Conservation (phyloP, 2,113 vertebrate species). For the Microcebus griseorufus region DNA sequence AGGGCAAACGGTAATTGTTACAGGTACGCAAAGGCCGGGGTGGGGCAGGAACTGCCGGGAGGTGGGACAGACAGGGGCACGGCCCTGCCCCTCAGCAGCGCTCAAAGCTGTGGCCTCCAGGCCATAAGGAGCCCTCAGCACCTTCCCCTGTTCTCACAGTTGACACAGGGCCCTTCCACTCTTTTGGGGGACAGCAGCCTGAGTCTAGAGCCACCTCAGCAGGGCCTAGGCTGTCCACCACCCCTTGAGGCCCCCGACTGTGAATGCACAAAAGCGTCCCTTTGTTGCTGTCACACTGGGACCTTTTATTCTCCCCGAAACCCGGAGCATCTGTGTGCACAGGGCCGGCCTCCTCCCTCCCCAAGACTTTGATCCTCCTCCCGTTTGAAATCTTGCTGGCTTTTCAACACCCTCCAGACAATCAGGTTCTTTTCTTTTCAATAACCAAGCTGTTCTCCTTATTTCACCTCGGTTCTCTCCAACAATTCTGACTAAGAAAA, state of each 20-base stretch:
- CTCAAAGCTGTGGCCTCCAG: background rate
- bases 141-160: background rate
- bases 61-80: no score
- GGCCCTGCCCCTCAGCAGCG: no score
- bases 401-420: slow-evolving; percentile 71
- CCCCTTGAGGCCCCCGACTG: background rate
- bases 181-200: background rate
- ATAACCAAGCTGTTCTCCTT: slow-evolving; percentile 45
- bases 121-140: background rate
- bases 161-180: background rate
- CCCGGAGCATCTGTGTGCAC: slow-evolving; percentile 66
- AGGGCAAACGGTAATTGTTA: background rate
- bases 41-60: rapidly evolving
- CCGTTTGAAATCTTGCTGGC: slow-evolving; percentile 58
- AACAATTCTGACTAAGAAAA: background rate
- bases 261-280: slow-evolving; percentile 79
- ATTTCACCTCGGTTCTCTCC: background rate
- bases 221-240: slow-evolving; percentile 1
- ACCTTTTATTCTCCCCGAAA: slow-evolving; percentile 65
- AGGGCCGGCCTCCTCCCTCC: slow-evolving; percentile 38
- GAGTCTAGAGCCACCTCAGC: background rate
- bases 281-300: slow-evolving; percentile 77
- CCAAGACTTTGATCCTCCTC: slow-evolving; percentile 71
- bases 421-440: slow-evolving; percentile 59
- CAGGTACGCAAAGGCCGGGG: background rate